phyloP scores from a whole-genome alignment of 2,113 vertebrate genomes.

The Centropus bengalensis region DNA sequence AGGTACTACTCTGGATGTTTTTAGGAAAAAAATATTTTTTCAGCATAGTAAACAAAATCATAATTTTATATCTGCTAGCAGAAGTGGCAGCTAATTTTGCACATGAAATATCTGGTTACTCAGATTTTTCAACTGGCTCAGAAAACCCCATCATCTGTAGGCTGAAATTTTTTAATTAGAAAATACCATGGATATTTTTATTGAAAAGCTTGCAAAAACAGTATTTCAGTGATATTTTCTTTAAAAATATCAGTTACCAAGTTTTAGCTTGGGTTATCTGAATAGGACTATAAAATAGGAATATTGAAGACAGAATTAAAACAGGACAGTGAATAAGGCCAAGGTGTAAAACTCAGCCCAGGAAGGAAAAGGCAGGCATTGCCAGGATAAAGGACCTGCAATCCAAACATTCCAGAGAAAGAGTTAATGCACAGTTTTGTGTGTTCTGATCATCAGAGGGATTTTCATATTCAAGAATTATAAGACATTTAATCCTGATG shows the following conservation, averaged over 20 bases:
- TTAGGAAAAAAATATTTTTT: neutral
- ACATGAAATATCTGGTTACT: neutral
- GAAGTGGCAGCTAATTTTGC: neutral
- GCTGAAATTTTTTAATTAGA: neutral
- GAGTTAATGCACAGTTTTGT: neutral
- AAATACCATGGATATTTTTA: neutral
- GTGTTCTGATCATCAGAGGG: neutral
- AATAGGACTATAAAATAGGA: neutral
- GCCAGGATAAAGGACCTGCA: neutral
- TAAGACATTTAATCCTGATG: neutral
- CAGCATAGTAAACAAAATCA: neutral
- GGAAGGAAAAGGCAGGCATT: neutral
- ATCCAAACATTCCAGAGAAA: slow-evolving; percentile 2
- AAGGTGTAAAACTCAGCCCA: neutral
- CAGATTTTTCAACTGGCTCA: neutral
- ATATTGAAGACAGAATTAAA: neutral
- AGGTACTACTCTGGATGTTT: neutral
- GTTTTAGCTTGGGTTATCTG: neutral
- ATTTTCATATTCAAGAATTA: neutral
- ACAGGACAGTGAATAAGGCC: neutral
- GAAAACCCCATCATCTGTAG: neutral
- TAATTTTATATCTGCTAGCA: neutral
- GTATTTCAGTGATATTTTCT: neutral
- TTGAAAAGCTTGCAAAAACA: neutral
- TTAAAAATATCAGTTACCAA: neutral